These are phyloP conservation scores for Steinernema hermaphroditum DNA, from an alignment of 2,888 invertebrate genomes.

Conservation along the genomic window DNA sequence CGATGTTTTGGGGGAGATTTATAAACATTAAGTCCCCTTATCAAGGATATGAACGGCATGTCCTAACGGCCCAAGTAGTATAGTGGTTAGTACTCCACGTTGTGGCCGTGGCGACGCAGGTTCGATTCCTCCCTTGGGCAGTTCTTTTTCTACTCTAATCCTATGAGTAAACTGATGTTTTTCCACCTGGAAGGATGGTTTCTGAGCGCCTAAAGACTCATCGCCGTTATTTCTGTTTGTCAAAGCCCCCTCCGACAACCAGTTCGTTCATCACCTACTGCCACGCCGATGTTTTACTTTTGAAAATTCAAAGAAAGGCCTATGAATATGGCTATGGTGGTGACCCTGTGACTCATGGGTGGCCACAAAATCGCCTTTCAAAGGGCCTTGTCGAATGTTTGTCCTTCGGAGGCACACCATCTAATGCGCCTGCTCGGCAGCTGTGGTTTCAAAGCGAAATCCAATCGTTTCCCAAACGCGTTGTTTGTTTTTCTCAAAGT, in stretches of 20 bases:
- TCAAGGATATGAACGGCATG: background rate
- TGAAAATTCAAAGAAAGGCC: no score
- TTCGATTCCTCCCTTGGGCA: conserved; percentile 64
- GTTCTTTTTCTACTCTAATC: conserved; percentile 31
- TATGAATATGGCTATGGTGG: no score
- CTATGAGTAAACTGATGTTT: background rate
- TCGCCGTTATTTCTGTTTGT: background rate
- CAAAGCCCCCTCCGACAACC: background rate
- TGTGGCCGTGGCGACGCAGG: conserved; percentile 65
- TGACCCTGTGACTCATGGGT: no score
- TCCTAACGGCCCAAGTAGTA: conserved; percentile 56
- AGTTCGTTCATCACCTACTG: no score
- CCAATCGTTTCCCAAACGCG: no score
- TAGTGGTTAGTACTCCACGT: conserved; percentile 66
- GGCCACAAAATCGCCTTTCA: no score
- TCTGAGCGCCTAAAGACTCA: background rate
- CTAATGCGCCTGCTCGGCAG: no score
- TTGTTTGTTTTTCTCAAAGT: no score
- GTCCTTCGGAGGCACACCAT: no score
- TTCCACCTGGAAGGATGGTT: background rate
- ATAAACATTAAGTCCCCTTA: background rate
- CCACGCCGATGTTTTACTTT: no score
- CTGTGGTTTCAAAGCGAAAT: no score
- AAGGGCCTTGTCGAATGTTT: no score
- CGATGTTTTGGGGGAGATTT: background rate